Conservation (phyloP, 2,888 invertebrate genomes). For the Aproaerema taeniolella region DNA sequence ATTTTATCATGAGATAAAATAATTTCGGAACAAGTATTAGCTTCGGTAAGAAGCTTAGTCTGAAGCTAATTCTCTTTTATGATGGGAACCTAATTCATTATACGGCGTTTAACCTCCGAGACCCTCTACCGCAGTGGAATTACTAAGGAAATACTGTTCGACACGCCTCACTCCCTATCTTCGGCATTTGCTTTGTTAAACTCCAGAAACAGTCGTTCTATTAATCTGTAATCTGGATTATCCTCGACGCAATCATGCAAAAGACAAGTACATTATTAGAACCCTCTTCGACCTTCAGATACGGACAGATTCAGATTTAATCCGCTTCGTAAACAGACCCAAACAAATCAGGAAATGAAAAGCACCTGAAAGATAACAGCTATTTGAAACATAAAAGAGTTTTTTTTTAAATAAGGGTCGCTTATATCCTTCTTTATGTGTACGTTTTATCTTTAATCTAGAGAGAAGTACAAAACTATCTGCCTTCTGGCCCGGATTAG, state of each 20-base stretch:
- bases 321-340: constrained; percentile 3
- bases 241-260: constrained; percentile 48
- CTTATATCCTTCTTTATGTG: not conserved
- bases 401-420: no score
- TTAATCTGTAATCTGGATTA: constrained; percentile 58
- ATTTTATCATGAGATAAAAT: no score
- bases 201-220: constrained; percentile 25
- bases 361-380: no score
- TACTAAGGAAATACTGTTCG: no score
- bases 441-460: constrained; percentile 3
- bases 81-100: constrained; percentile 5
- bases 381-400: no score
- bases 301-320: not conserved
- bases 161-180: no score
- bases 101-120: constrained; percentile 1
- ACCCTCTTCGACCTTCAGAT: constrained; percentile 5
- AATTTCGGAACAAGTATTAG: no score
- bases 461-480: constrained; percentile 1
- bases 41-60: no score
- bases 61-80: no score
- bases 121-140: no score
- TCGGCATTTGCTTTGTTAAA: constrained; percentile 8
- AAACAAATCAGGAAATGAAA: not conserved
- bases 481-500: constrained; percentile 3
- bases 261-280: constrained; percentile 29